Conservation (phyloP, 2,888 invertebrate genomes). For the Drosophila stalkeri region DNA sequence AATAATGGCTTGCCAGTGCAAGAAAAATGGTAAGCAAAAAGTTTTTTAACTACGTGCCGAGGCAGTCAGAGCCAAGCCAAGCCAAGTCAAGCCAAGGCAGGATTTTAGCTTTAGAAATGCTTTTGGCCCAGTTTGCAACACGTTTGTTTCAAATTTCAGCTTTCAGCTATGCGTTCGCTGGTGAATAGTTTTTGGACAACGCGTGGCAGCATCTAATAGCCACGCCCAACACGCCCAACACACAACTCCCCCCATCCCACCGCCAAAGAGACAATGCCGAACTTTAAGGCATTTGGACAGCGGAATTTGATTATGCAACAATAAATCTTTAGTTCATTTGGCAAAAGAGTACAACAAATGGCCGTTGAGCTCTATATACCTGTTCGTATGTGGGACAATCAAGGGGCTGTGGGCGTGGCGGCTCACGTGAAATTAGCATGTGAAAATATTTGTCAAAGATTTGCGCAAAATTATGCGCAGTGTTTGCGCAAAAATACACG, state of each 20-base stretch:
- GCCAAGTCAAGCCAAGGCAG: neutral
- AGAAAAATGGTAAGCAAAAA: slow-evolving; percentile 76
- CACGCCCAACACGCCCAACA: neutral
- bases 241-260: neutral
- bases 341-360: slow-evolving; percentile 12
- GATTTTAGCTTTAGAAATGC: slow-evolving; percentile 54
- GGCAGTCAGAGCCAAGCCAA: slow-evolving; percentile 21
- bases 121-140: slow-evolving; percentile 68
- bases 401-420: neutral
- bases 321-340: slow-evolving; percentile 76
- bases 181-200: slow-evolving; percentile 37
- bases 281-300: slow-evolving; percentile 31
- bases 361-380: neutral
- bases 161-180: slow-evolving; percentile 36
- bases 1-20: slow-evolving; percentile 73
- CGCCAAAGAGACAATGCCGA: slow-evolving; percentile 22
- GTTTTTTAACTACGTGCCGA: slow-evolving; percentile 72
- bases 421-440: slow-evolving; percentile 79
- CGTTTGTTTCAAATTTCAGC: slow-evolving; percentile 48
- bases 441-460: slow-evolving; percentile 81
- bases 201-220: neutral
- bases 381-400: slow-evolving; percentile 1
- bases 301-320: slow-evolving; percentile 77
- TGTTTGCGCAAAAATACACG: slow-evolving; percentile 76
- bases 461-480: slow-evolving; percentile 80